Base-by-base conservation (phyloP, 2,888 invertebrate genomes). In the Alcis repandata region DNA sequence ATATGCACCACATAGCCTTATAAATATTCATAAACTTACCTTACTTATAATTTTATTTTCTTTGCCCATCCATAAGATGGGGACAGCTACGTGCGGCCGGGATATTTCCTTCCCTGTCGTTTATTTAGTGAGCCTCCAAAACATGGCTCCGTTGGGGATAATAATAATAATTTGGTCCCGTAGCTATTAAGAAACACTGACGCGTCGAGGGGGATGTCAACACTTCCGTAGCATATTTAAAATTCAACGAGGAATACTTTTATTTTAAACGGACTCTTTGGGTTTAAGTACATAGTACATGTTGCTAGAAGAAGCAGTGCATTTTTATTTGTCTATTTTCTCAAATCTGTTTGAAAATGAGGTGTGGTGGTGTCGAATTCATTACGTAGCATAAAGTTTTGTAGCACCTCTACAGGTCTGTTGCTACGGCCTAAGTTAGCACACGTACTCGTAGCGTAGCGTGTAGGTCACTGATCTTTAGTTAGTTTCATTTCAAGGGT, bases 181-280 rank as follows among this genome's bases (percentile, higher is more conserved):
- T n/a, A 36, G 52, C 52, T 49, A 62, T 57, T 57, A 57, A 27
- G 38, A 20, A 57, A 57, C 57, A 41, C 48, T 45, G 56, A 20
- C 20, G 45, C 11, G 43, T 45, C 36, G 43, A 45, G 45, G 33
- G 13, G 45, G 33, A 43, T 43, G 54, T 43, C 45, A 33, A 45
- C 56, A 33, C 56, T 56, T 45, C 56, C 45, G 43, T 33, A 13
- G n/a, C 20, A 36, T 20, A 33, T 56, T 56, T 33, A 56, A 45
- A 56, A 56, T 56, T 56, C 56, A 45, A 36, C 45, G 43, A 56
- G n/a, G 36, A 33, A 20, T 17, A 52, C 13, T 40, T 52, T 56
- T 43, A 33, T 45, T 43, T 56, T 45, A 19, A 45, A 13, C 10
- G 45, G 43, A 8, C 19, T 15, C 9, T 45, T 19, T 33, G 13